Base-by-base conservation (phyloP, 2,113 vertebrate species). In the Excalfactoria chinensis region DNA sequence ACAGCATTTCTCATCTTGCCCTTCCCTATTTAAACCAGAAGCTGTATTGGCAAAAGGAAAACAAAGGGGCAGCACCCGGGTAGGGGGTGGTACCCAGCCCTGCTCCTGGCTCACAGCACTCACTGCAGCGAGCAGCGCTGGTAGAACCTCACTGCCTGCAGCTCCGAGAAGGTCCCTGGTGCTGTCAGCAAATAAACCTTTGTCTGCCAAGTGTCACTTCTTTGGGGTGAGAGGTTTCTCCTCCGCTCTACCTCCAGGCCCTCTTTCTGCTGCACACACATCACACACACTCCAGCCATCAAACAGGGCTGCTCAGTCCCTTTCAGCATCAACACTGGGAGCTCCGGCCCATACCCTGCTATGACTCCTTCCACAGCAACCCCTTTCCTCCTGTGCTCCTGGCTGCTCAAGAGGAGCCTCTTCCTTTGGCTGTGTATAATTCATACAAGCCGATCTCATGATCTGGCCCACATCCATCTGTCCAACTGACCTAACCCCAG, bases 131-230 rank as follows among this genome's bases (percentile, higher is more conserved):
- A 58, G 53, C 71, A n/a, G 14, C 51, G 34, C 3, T 10, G 2
- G 1, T 2, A 28, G 2, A 2, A 1, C 9, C 11, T 32, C 64
- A 6, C 2, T 11, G 30, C 0, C 5, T 37, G 26, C 14, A 43
- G 51, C 49, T 32, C 15, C 43, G 14, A 49, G 84, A 25, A 43
- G 51, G 6, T 17, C 2, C 19, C 15, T 9, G 37, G 12, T 13
- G n/a, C 2, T 56, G 25, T 23, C 17, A 1, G 5, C 12, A 25
- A 1, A 1, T 9, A 9, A 19, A 17, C 11, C 2, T 51, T 58
- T 35, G 2, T 9, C 11, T 5, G 28, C 7, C 26, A 53, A 13
- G 26, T 28, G 14, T 53, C 51, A 28, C 51, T 53, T 53, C 9
- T 32, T 40, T 2, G 5, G 35, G 28, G 13, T 8, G 40, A 48